Evolutionary conservation across 2,888 invertebrate species (phyloP), one percentile per base, ranked within the genome.

Genomic region (Brachyptera putata): DNA sequence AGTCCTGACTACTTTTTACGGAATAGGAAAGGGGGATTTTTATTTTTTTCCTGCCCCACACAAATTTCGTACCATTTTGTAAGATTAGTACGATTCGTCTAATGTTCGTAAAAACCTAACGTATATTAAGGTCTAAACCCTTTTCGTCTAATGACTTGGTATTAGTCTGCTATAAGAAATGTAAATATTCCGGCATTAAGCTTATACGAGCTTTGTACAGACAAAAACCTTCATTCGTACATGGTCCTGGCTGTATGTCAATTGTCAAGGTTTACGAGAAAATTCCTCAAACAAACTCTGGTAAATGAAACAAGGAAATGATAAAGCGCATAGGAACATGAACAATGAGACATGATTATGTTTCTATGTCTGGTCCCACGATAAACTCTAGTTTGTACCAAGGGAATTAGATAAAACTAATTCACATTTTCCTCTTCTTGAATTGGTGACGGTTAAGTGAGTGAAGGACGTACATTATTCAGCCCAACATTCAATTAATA

Each of bases 401-500:
- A n/a, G n/a, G n/a, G n/a, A n/a, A n/a, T n/a, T n/a, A n/a, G n/a
- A n/a, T n/a, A n/a, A n/a, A n/a, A n/a, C n/a, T n/a, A n/a, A n/a
- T n/a, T n/a, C n/a, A n/a, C n/a, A n/a, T n/a, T n/a, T n/a, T n/a
- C 49, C 49, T 16, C 26, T 49, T 25, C 49, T 49, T 49, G 25
- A 25, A 14, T 14, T 49, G 49, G 49, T 24, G 24, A 16, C 2
- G 11, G 25, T 30, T 16, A 49, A 49, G 49, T 49, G 49, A 49
- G 25, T 26, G 49, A 49, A 49, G 49, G 25, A 49, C 49, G 26
- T 49, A n/a, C n/a, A n/a, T n/a, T n/a, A n/a, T n/a, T n/a, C 49
- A 49, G 26, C 5, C 49, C 49, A 49, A 49, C 24, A 49, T 49
- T 49, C 49, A 25, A 49, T 49, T 49, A 49, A 49, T 49, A 49